Evolutionary conservation across 35 echinoderm and acorn worm genomes (phyloP), one percentile per base, ranked within the genome.

Genomic region (Heliocidaris erythrogramma): DNA sequence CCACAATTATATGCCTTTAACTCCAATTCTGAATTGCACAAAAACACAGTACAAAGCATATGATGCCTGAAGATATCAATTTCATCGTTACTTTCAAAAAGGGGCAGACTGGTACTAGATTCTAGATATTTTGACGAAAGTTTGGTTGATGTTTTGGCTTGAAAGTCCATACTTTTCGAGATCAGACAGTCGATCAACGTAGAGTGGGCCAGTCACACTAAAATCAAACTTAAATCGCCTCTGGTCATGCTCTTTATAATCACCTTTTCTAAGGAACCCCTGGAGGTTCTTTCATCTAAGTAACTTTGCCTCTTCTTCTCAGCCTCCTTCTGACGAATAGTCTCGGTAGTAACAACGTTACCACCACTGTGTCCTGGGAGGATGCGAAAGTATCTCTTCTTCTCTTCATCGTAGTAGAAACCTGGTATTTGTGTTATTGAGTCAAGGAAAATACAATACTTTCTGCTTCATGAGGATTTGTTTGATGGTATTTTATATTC

Each of bases 341-440:
- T 96, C 69, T 99, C 97, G 29, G 90, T 50, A n/a, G 96, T 97
- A 1, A 97, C 47, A 9, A 92, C 94, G 60, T 96, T 97, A 71
- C 87, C 85, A 61, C 94, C 95, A 48, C 90, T 95, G 49, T 97
- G 96, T 9, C 97, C 97, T 49, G 96, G 96, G 30, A 99, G 30
- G 49, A 99, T 89, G 32, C 95, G 94, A 32, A 99, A 99, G 85
- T 99, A 97, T 89, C 95, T 94, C 91, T 99, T 97, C 95, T 99
- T 99, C 65, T 96, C 98, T 31, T 65, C 85, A 90, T 99, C 98
- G 94, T 97, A 99, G 61, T 99, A 99, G 90, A 99, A 99, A 4
- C 98, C 98, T 96, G 98, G 98, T 88, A 99, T 93, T 85, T 99
- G 95, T 96, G 85, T 60, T 48, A 48, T 92, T 50, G 32, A 6